Evolutionary conservation across 2,113 vertebrate species (phyloP).

Genomic region (Heliornis fulica): DNA sequence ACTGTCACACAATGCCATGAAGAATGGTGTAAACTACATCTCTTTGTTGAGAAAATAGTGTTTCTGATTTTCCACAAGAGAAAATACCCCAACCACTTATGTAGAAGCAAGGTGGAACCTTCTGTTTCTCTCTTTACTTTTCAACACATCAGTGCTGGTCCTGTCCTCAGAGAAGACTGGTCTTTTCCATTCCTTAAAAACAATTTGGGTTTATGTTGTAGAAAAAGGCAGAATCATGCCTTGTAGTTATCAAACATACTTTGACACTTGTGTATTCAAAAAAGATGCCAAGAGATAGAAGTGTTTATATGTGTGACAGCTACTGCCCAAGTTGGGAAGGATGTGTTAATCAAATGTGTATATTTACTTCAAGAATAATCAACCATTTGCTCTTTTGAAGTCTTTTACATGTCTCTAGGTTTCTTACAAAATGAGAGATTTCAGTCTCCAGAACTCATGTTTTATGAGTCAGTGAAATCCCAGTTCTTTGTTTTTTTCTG

Average conservation of each 20-base stretch:
- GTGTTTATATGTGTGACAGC: background rate
- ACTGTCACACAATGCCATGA: background rate
- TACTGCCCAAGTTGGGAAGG: background rate
- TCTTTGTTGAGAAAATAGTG: background rate
- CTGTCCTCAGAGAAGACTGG: background rate
- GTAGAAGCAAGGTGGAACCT: background rate
- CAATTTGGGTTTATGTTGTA: background rate
- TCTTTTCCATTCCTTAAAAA: background rate
- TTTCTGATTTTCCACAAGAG: background rate
- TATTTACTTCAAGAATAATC: background rate
- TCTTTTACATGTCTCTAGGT: background rate
- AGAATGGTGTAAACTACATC: background rate
- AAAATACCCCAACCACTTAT: background rate
- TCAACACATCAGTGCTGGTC: background rate
- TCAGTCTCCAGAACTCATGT: background rate
- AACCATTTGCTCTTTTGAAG: constrained; percentile 31
- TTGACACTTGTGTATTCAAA: background rate
- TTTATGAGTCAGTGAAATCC: background rate
- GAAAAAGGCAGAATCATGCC: background rate
- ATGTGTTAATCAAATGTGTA: background rate
- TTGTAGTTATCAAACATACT: background rate
- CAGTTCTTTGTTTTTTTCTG: background rate
- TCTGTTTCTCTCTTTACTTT: background rate
- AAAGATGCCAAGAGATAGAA: background rate
- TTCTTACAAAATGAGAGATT: background rate